phyloP scores from a whole-genome alignment of 2,113 vertebrate species.

The Lophius piscatorius region DNA sequence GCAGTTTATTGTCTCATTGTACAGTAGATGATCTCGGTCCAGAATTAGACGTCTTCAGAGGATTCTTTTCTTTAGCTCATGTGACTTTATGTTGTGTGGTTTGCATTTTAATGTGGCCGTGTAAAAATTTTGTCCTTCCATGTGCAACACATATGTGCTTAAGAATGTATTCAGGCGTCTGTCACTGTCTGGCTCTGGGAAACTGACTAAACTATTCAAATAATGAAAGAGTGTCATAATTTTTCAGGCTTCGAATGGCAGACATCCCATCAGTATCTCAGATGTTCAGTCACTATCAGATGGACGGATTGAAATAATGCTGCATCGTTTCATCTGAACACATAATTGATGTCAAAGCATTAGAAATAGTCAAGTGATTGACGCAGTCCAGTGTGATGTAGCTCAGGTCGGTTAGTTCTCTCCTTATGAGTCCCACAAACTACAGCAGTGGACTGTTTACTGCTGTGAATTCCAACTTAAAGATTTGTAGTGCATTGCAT shows the following conservation, averaged over 20 bases:
- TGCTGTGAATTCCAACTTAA: too few species aligned
- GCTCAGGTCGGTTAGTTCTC: constrained; percentile 49
- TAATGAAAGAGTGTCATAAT: constrained; percentile 4
- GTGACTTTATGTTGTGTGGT: background rate
- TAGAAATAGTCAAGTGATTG: constrained; percentile 42
- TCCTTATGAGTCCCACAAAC: constrained; percentile 71
- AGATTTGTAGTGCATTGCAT: constrained; percentile 24
- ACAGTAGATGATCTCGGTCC: constrained; percentile 48
- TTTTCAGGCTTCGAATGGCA: constrained; percentile 11
- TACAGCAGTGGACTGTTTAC: constrained; percentile 23
- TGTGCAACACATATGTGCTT: constrained; percentile 9
- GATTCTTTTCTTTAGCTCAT: constrained; percentile 12
- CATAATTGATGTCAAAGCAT: constrained; percentile 52
- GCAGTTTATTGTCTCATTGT: constrained; percentile 38
- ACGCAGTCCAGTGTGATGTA: constrained; percentile 67
- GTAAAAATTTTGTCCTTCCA: constrained; percentile 10
- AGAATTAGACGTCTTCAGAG: constrained; percentile 15
- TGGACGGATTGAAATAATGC: constrained; percentile 23
- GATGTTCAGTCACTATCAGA: constrained; percentile 12
- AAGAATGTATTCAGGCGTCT: background rate
- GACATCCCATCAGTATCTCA: constrained; percentile 5
- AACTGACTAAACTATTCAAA: constrained; percentile 10
- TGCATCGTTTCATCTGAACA: constrained; percentile 36
- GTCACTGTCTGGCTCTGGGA: background rate
- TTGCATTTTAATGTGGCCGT: constrained; percentile 15